Evolutionary conservation across 2,797 vertebrate genomes (phyloP).

Genomic region (Myotis vivesi): DNA sequence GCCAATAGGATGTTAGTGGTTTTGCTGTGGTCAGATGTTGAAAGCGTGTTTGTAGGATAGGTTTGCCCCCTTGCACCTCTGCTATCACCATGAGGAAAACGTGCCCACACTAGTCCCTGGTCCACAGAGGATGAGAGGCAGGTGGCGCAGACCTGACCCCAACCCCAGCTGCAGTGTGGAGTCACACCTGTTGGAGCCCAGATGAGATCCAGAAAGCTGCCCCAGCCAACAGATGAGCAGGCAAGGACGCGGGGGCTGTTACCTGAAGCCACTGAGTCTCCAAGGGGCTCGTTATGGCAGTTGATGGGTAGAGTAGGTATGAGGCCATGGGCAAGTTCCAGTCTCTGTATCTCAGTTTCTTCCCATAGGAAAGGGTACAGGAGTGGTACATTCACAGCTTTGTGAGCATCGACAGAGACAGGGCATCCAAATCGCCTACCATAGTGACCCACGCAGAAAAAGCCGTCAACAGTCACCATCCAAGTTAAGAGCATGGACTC

Average conservation of each 20-base stretch:
- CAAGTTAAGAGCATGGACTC: not conserved
- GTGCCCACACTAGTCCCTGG: not conserved
- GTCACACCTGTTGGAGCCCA: not conserved
- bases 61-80: not conserved
- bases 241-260: accelerated
- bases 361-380: accelerated
- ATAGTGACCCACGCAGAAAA: accelerated
- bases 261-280: not conserved
- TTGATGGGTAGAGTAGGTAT: accelerated
- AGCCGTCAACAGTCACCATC: not conserved
- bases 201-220: not conserved
- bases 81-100: not conserved
- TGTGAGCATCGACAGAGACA: not conserved
- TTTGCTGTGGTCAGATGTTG: not conserved
- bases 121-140: not conserved
- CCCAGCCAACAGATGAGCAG: not conserved
- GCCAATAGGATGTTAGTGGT: not conserved
- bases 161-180: not conserved
- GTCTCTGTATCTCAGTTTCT: not conserved
- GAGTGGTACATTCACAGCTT: accelerated
- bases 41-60: not conserved
- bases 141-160: not conserved
- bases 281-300: not conserved
- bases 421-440: not conserved
- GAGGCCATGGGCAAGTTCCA: not conserved